Evolutionary conservation across 2,888 invertebrate species (phyloP).

Genomic region (Yponomeuta evonymella): DNA sequence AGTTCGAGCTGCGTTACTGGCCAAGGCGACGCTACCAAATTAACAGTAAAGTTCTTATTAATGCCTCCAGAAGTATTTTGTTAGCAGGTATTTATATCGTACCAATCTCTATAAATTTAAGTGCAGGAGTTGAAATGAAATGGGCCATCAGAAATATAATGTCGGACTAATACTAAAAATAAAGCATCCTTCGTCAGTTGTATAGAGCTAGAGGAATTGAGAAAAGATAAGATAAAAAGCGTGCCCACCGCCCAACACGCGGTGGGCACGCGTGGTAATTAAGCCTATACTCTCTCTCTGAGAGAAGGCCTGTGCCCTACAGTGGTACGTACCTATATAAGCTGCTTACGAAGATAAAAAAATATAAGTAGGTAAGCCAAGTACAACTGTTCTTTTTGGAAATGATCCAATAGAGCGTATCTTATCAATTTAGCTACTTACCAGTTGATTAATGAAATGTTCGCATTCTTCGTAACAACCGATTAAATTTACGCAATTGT

Average conservation of each 20-base stretch:
- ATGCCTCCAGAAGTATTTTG: neutral
- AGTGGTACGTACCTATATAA: too few species aligned
- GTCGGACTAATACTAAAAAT: neutral
- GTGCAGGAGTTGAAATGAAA: neutral
- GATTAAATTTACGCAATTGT: neutral
- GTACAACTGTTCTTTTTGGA: constrained; percentile 65
- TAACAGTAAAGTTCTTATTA: neutral
- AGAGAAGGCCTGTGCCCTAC: too few species aligned
- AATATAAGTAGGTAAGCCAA: constrained; percentile 34
- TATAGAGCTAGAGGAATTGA: constrained; percentile 49
- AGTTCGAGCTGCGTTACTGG: neutral
- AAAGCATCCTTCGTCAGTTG: constrained; percentile 26
- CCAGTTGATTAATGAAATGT: constrained; percentile 54
- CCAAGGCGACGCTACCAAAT: neutral
- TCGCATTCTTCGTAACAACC: neutral
- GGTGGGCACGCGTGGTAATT: too few species aligned
- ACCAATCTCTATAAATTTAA: neutral
- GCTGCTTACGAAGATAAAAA: too few species aligned
- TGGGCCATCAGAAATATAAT: neutral
- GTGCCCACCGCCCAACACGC: too few species aligned
- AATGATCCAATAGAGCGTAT: constrained; percentile 59
- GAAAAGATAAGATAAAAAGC: constrained; percentile 63
- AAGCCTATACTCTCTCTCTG: too few species aligned
- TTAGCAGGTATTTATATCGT: neutral
- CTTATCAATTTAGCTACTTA: constrained; percentile 53